Evolutionary conservation across 2,888 invertebrate species (phyloP).

Genomic region (Drosophila dives): DNA sequence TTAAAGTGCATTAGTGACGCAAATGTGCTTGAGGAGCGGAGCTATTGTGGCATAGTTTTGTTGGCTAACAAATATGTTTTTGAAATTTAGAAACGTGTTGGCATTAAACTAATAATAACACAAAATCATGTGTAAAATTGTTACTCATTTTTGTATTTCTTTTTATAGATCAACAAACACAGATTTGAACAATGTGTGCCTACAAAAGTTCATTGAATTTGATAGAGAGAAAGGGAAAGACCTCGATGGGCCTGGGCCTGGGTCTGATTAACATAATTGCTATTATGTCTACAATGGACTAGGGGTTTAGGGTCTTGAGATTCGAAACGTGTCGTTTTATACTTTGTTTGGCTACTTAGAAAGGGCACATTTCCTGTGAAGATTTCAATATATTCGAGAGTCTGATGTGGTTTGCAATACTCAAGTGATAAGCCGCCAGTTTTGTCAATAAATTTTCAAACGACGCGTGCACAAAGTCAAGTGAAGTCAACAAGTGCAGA

Average conservation of each 20-base stretch:
- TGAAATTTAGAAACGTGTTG: neutral
- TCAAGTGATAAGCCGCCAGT: slow-evolving; percentile 13
- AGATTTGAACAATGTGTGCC: slow-evolving; percentile 25
- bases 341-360: slow-evolving; percentile 36
- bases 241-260: slow-evolving; percentile 37
- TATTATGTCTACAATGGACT: slow-evolving; percentile 56
- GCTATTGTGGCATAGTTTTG: neutral
- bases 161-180: slow-evolving; percentile 25
- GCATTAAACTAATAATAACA: slow-evolving; percentile 24
- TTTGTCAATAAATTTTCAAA: slow-evolving; percentile 26
- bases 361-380: slow-evolving; percentile 31
- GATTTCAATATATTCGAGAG: slow-evolving; percentile 9
- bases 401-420: neutral
- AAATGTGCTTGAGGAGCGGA: slow-evolving; percentile 16
- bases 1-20: slow-evolving; percentile 34
- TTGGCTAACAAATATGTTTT: slow-evolving; percentile 9
- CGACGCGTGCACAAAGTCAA: slow-evolving; percentile 37
- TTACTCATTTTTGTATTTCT: neutral
- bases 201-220: slow-evolving; percentile 53
- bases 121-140: slow-evolving; percentile 43
- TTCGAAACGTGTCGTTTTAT: slow-evolving; percentile 5
- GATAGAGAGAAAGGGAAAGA: slow-evolving; percentile 65
- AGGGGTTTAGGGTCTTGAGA: slow-evolving; percentile 30
- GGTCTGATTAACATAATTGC: slow-evolving; percentile 72
- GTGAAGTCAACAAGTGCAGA: slow-evolving; percentile 37